These are phyloP conservation scores for Serinus canaria DNA, from an alignment of 2,113 vertebrate species.

Conservation along the genomic window DNA sequence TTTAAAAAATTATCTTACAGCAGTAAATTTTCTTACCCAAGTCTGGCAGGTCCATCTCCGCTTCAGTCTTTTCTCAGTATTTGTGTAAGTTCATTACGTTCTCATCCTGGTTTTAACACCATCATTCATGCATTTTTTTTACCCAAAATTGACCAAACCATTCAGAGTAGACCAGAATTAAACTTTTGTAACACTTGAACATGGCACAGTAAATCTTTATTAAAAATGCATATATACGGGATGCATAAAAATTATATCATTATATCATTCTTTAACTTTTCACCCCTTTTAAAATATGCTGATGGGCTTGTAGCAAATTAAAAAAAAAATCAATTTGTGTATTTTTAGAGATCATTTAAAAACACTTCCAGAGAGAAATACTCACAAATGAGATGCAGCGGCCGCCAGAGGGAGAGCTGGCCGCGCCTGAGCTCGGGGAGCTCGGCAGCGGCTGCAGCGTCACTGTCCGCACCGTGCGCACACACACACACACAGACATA, in stretches of 20 bases:
- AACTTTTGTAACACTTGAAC: not conserved
- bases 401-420: not conserved
- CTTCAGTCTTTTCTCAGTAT: not conserved
- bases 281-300: not conserved
- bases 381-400: not conserved
- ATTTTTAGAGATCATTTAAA: not conserved
- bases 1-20: not conserved
- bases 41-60: accelerated
- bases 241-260: not conserved
- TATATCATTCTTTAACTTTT: not conserved
- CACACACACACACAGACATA: too few species aligned
- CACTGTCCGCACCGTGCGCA: not conserved
- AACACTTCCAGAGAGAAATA: not conserved
- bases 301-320: not conserved
- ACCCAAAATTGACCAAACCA: not conserved
- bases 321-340: not conserved
- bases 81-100: not conserved
- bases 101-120: not conserved
- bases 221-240: not conserved
- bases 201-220: not conserved
- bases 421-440: not conserved
- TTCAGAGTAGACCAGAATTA: not conserved
- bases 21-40: not conserved
- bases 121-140: not conserved
- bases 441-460: not conserved